phyloP scores from a whole-genome alignment of 2,888 invertebrate genomes.

The Hyppa rectilinea region DNA sequence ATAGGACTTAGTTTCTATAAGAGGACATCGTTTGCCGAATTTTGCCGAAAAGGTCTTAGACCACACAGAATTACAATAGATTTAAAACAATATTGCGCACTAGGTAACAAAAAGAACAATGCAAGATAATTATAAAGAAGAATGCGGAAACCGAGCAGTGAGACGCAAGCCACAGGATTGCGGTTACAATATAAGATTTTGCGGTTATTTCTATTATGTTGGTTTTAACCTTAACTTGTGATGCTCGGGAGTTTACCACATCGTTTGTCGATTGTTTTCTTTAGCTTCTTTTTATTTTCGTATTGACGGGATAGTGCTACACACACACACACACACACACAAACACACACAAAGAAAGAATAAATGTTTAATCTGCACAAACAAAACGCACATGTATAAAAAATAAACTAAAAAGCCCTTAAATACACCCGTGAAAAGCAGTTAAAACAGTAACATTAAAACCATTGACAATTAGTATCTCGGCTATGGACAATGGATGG shows the following conservation, averaged over 20 bases:
- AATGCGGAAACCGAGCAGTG: slow-evolving; percentile 46
- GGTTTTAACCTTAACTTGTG: slow-evolving; percentile 32
- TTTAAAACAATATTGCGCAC: slow-evolving; percentile 27
- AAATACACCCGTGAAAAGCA: too few relatives aligned
- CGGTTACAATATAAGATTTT: slow-evolving; percentile 33
- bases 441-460: too few relatives aligned
- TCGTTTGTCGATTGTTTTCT: background rate
- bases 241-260: slow-evolving; percentile 12
- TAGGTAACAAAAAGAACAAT: slow-evolving; percentile 19
- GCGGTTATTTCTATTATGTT: slow-evolving; percentile 35
- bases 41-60: background rate
- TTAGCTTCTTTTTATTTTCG: background rate
- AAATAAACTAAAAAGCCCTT: too few relatives aligned
- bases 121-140: slow-evolving; percentile 31
- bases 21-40: too few relatives aligned
- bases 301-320: background rate
- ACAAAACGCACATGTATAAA: too few relatives aligned
- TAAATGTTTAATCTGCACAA: too few relatives aligned
- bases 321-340: too few relatives aligned
- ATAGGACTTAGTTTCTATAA: too few relatives aligned
- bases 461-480: too few relatives aligned
- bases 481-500: too few relatives aligned
- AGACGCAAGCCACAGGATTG: slow-evolving; percentile 42
- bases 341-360: too few relatives aligned
- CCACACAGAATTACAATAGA: background rate